Base-by-base conservation (phyloP, 2,888 invertebrate genomes). In the Lithophane semibrunnea region DNA sequence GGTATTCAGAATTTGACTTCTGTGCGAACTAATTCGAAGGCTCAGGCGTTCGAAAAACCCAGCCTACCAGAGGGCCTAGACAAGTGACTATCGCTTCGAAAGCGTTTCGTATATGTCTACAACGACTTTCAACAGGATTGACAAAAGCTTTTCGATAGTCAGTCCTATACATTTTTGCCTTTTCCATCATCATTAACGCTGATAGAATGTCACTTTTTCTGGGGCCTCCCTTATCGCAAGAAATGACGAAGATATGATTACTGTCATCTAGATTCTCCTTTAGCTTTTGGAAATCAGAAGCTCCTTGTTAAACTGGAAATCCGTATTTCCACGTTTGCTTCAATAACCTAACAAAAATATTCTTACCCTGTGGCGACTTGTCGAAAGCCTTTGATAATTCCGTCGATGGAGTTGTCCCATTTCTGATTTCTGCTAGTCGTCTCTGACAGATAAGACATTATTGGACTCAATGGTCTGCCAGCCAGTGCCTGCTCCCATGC, bases 401-500 rank as follows among this genome's bases (percentile, higher is more conserved):
- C 96, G 0, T 96, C 94, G 2, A 97, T 89, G 0, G 97, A 96
- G 66, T 95, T 96, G 2, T 93, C 91, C 95, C 96, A 96, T 58
- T 89, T 89, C 18, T 83, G 74, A 37, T 81, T 78, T 8, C 8
- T 44, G 2, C 79, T 81, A n/a, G 71, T 87, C 24, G 88, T 93
- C 21, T 94, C 92, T 5, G 88, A 78, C 16, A 96, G 82, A 77
- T 96, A 96, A 8, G 94, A 92, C 82, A 98, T 97, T 87, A 98
- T 98, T 16, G 97, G 97, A 24, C 97, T 97, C 77, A 98, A 90
- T 10, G 95, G 88, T 73, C 97, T 95, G 0, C 98, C 97, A 74
- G 96, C 96, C 13, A 96, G 86, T 0, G 97, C 97, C 89, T 97
- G 97, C 68, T 97, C 97, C 97, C 98, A 98, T 0, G 97, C 97